phyloP scores from a whole-genome alignment of 2,113 vertebrate species.

The Aix galericulata region DNA sequence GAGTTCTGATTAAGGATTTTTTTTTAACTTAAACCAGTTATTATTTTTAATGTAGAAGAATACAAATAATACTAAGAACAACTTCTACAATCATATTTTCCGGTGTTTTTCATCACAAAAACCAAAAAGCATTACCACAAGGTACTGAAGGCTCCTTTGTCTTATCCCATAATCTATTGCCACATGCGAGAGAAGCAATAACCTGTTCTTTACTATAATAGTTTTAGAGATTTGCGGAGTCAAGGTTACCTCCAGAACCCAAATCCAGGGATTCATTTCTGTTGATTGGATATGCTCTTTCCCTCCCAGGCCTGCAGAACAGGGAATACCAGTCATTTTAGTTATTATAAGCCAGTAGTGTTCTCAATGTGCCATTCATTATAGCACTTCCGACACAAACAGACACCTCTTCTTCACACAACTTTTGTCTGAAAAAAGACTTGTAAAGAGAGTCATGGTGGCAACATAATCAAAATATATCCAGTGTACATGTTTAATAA shows the following conservation, averaged over 20 bases:
- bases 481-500: neutral
- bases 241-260: conserved; percentile 15
- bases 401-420: neutral
- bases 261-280: neutral
- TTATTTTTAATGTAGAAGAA: neutral
- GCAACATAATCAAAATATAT: neutral
- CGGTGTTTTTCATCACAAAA: neutral
- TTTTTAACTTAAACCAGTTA: neutral
- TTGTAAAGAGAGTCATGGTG: neutral
- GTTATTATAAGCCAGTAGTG: neutral
- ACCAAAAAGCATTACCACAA: neutral
- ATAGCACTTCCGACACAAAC: neutral
- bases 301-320: neutral
- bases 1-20: neutral
- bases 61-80: neutral
- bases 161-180: neutral
- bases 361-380: neutral
- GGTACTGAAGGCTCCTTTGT: neutral
- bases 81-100: neutral
- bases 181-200: neutral
- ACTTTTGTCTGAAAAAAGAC: neutral
- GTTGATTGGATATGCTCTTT: neutral
- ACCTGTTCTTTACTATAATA: neutral
- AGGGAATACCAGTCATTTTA: conserved; percentile 13
- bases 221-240: neutral